These are phyloP conservation scores for Nesospiza acunhae DNA, from an alignment of 2,113 vertebrate species.

Conservation along the genomic window DNA sequence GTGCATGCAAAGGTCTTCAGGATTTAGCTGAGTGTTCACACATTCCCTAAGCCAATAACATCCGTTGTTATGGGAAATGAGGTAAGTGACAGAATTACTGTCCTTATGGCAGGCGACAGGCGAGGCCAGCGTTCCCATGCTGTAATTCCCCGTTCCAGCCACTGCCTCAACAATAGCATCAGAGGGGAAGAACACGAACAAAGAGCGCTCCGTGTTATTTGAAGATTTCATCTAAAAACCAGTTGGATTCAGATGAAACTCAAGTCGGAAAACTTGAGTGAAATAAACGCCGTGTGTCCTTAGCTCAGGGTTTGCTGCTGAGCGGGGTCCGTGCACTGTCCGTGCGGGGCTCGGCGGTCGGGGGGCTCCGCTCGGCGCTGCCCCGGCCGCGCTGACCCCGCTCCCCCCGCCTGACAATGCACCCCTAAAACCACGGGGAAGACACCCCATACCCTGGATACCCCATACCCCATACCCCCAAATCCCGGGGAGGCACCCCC, in stretches of 20 bases:
- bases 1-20: constrained; percentile 45
- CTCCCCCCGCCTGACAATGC: too few relatives aligned
- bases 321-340: rapidly evolving
- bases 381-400: neutral
- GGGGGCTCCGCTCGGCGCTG: neutral
- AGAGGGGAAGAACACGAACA: neutral
- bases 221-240: neutral
- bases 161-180: neutral
- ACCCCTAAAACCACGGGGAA: too few relatives aligned
- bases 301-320: neutral
- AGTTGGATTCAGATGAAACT: neutral
- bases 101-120: constrained; percentile 64
- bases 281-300: rapidly evolving
- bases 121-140: constrained; percentile 41
- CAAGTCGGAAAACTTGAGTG: neutral
- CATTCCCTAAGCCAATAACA: constrained; percentile 69
- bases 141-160: constrained; percentile 9
- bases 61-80: constrained; percentile 71
- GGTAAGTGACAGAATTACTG: constrained; percentile 71
- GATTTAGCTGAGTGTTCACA: constrained; percentile 55
- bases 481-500: neutral
- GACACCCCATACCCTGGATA: too few relatives aligned
- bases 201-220: neutral
- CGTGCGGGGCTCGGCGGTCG: neutral
- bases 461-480: too few relatives aligned